Conservation (phyloP, 2,888 invertebrate species). For the Hartigia nigra region DNA sequence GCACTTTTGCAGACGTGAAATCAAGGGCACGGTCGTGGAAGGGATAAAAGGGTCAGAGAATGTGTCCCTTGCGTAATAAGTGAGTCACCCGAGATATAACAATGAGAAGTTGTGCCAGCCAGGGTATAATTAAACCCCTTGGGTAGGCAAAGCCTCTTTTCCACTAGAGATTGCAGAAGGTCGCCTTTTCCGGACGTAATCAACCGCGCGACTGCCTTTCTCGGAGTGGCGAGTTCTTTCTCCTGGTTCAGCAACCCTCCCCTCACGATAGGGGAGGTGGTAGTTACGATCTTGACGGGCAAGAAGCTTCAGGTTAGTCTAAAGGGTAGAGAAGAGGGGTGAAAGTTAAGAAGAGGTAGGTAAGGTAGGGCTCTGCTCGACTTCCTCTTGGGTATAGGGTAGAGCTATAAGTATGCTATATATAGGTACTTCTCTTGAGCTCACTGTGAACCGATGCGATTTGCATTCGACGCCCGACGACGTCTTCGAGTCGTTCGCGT, state of each 20-base stretch:
- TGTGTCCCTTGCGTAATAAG: background rate
- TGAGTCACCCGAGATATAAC: background rate
- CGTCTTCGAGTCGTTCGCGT: background rate
- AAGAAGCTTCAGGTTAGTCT: background rate
- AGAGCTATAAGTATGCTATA: background rate
- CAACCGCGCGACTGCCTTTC: background rate
- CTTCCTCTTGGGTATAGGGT: background rate
- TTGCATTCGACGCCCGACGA: background rate
- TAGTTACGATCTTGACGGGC: background rate
- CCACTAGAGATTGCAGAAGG: background rate
- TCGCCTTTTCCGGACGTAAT: background rate
- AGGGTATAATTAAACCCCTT: constrained; percentile 2
- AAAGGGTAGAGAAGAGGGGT: background rate
- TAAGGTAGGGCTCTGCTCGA: background rate
- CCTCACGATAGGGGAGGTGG: background rate
- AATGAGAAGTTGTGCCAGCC: background rate
- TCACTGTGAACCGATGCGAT: background rate
- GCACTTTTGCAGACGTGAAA: background rate
- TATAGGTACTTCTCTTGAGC: background rate
- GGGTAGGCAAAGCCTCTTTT: background rate
- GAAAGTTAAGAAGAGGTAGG: background rate
- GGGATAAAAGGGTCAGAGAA: background rate
- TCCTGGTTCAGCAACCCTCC: background rate
- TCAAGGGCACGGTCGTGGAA: background rate
- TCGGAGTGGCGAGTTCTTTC: background rate